Conservation (phyloP, 2,888 invertebrate species). For the Clusia tigrina region DNA sequence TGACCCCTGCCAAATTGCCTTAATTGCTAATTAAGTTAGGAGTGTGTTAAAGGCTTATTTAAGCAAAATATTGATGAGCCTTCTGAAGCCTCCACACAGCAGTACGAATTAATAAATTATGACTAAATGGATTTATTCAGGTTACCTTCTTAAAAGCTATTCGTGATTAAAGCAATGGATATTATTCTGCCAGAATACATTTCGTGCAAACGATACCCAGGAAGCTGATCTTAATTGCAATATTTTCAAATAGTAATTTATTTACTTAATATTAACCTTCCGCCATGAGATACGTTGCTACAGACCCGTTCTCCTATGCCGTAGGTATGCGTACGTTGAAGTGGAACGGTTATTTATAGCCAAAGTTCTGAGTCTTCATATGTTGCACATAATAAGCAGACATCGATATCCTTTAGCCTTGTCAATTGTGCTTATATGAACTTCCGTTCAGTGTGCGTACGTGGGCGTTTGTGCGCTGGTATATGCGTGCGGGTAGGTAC, state of each 20-base stretch:
- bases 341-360: conserved; percentile 39
- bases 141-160: not conserved
- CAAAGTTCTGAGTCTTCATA: conserved; percentile 54
- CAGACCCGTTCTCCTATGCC: no score
- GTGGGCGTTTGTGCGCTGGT: no score
- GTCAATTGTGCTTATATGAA: conserved; percentile 59
- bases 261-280: conserved; percentile 33
- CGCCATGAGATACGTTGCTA: conserved; percentile 2
- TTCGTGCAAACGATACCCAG: not conserved
- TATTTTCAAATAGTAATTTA: conserved; percentile 28
- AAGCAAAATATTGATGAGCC: no score
- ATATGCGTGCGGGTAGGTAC: not conserved
- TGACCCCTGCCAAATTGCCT: no score
- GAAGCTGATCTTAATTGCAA: conserved; percentile 24
- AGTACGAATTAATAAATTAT: no score
- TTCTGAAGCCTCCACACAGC: no score
- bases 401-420: conserved; percentile 60
- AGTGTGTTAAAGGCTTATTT: no score
- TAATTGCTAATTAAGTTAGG: no score
- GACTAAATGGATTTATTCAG: not conserved
- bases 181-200: not conserved
- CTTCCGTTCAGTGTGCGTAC: conserved; percentile 53
- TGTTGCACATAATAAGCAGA: conserved; percentile 60
- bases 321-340: no score
- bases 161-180: not conserved